These are phyloP conservation scores for Dinomys branickii DNA, from an alignment of 2,113 vertebrate species.

Conservation along the genomic window DNA sequence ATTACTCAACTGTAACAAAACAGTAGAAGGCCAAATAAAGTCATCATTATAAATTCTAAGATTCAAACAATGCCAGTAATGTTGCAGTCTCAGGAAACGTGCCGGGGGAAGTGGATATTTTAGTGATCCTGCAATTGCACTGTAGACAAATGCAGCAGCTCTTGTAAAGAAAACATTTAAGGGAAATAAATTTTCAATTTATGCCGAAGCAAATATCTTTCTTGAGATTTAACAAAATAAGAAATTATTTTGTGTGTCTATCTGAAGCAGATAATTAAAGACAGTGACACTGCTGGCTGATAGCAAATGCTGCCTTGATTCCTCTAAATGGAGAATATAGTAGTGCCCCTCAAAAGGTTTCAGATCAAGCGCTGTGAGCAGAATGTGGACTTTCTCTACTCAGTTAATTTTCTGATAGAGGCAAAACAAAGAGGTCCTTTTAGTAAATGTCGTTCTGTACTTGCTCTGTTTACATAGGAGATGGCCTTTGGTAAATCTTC, in stretches of 20 bases:
- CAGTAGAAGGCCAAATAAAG: not conserved
- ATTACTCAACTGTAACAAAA: not conserved
- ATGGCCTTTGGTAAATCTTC: not conserved
- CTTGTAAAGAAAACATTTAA: not conserved
- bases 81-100: not conserved
- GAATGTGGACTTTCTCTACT: not conserved
- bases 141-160: not conserved
- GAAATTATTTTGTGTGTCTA: not conserved
- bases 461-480: not conserved
- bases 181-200: not conserved
- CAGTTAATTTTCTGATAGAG: not conserved
- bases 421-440: not conserved
- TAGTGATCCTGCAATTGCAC: not conserved
- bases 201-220: not conserved
- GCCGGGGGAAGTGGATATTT: not conserved
- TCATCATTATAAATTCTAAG: not conserved
- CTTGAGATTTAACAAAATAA: not conserved
- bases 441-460: not conserved
- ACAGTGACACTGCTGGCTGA: not conserved
- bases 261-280: not conserved
- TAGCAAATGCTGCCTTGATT: not conserved
- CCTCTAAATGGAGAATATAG: not conserved
- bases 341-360: not conserved
- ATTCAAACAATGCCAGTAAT: not conserved
- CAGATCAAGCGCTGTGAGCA: not conserved